These are phyloP conservation scores for Auanema sp. DNA, from an alignment of 2,888 invertebrate genomes.

Conservation along the genomic window DNA sequence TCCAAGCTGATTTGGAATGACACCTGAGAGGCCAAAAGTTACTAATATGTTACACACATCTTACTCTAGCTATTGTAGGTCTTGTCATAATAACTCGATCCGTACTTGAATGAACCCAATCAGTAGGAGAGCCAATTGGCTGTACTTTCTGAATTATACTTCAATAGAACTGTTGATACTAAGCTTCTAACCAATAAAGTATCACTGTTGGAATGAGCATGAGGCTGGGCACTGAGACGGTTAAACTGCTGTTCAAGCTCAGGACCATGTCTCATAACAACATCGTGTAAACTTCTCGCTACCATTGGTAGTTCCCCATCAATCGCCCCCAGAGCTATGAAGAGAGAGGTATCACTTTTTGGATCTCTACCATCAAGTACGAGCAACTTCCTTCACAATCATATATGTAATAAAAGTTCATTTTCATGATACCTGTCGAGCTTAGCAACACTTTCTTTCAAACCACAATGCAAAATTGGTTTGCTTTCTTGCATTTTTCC, in stretches of 20 bases:
- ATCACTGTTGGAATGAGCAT: background rate
- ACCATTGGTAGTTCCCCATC: slow-evolving; percentile 92
- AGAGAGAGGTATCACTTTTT: slow-evolving; percentile 10
- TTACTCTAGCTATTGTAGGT: slow-evolving; percentile 10
- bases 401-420: background rate
- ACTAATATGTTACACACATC: background rate
- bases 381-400: slow-evolving; percentile 6
- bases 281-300: slow-evolving; percentile 93
- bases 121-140: too few relatives aligned
- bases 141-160: background rate
- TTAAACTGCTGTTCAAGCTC: slow-evolving; percentile 38
- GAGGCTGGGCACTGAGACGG: slow-evolving; percentile 32
- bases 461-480: slow-evolving; percentile 11
- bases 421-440: slow-evolving; percentile 8
- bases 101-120: too few relatives aligned
- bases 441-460: slow-evolving; percentile 16
- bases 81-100: slow-evolving; percentile 3
- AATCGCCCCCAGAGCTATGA: slow-evolving; percentile 37
- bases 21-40: background rate
- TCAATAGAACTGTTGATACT: slow-evolving; percentile 1
- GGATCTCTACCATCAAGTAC: slow-evolving; percentile 5
- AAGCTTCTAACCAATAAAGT: background rate
- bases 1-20: slow-evolving; percentile 14
- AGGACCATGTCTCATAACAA: slow-evolving; percentile 73
- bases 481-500: slow-evolving; percentile 12